Base-by-base conservation (phyloP, 2,113 vertebrate genomes). In the Clarias magur region DNA sequence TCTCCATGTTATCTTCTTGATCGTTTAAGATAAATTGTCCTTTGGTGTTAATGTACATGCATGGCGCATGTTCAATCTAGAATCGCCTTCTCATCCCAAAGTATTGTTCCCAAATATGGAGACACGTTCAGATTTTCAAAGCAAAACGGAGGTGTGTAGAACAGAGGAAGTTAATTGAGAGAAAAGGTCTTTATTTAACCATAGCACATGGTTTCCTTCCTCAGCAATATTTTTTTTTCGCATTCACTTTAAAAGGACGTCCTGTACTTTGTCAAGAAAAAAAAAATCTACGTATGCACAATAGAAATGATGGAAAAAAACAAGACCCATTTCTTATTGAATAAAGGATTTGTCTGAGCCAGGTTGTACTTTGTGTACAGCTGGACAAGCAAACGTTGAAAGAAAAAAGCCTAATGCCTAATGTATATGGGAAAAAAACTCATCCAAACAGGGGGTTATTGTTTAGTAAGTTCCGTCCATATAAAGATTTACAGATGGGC, bases 121-220 rank as follows among this genome's bases (percentile, higher is more conserved):
- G 23, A 1, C 27, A 4, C 5, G 16, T 27, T 56, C 67, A 86
- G 65, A 19, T 87, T 59, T 48, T 59, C 2, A 38, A 2, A 78
- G 81, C 42, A 83, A 78, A 83, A 62, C 34, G 23, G 30, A 88
- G 19, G 56, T 83, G 48, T 57, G 16, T 34, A 89, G 70, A 72
- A 42, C 9, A 80, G 21, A 73, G 88, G 85, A 86, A 82, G 79
- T 48, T 65, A 79, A 88, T 76, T 13, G 72, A 70, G 84, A 85
- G 86, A 85, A 81, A 81, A 83, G 70, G 86, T 42, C 23, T 90
- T 90, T 90, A 85, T 90, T 90, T 83, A 86, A 84, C 90, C 54
- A 42, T 83, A 68, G 70, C 75, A 62, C 75, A 38, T 38, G 34
- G 85, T 91, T 94, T 95, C 92, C 92, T 91, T 93, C 91, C 92